Evolutionary conservation across 2,797 vertebrate species (phyloP).

Genomic region (Limnodromus scolopaceus): DNA sequence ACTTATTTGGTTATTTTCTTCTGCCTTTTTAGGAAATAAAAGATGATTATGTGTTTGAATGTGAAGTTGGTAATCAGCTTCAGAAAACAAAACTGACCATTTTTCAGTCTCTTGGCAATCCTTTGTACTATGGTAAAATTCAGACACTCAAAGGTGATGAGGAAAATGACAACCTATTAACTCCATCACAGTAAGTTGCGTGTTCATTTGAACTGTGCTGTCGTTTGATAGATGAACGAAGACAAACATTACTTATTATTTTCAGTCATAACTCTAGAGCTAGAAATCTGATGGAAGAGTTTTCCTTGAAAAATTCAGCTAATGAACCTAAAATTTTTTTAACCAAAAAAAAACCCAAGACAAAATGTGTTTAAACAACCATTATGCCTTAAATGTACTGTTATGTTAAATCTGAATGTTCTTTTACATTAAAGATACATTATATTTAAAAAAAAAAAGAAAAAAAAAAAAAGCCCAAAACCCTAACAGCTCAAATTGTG

Average conservation of each 20-base stretch:
- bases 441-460: not conserved
- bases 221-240: not conserved
- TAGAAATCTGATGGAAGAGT: not conserved
- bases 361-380: not conserved
- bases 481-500: not conserved
- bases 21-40: conserved; percentile 86
- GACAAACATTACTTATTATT: not conserved
- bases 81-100: conserved; percentile 95
- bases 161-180: conserved; percentile 83
- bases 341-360: fast-evolving
- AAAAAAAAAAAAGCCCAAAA: not conserved
- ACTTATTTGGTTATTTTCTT: conserved; percentile 15
- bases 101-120: conserved; percentile 93
- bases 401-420: not conserved
- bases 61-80: conserved; percentile 91
- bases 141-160: conserved; percentile 92
- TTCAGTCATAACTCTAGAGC: not conserved
- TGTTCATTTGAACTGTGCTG: not conserved
- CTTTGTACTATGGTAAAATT: conserved; percentile 96
- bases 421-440: not conserved
- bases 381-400: not conserved
- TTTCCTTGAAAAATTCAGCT: not conserved
- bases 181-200: conserved; percentile 90
- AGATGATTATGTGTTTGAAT: conserved; percentile 97
- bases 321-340: not conserved